Conservation (phyloP, 2,888 invertebrate genomes). For the Ennomos quercinarius region DNA sequence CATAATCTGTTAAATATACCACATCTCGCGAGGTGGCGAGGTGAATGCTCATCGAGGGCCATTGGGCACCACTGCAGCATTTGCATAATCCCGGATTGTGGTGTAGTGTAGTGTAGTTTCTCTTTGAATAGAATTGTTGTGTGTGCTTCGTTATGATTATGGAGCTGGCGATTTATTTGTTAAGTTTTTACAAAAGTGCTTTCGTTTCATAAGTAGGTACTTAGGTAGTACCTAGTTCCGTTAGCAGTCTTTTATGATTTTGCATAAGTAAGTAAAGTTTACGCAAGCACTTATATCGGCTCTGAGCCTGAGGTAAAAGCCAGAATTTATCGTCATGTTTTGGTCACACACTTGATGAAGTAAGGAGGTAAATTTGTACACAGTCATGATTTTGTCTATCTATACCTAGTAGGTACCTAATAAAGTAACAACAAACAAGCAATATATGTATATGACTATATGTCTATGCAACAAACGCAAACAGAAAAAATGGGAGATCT, state of each 20-base stretch:
- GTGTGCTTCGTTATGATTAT: conserved; percentile 25
- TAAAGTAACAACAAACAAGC: conserved; percentile 24
- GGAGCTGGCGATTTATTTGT: no score
- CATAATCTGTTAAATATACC: conserved; percentile 22
- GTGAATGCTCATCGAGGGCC: conserved; percentile 30
- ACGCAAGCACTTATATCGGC: no score
- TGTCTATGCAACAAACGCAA: no score
- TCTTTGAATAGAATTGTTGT: conserved; percentile 31
- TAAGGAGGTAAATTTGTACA: neutral
- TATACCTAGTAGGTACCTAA: conserved; percentile 16
- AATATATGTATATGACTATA: no score
- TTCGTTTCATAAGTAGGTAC: conserved; percentile 5
- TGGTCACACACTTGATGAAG: no score
- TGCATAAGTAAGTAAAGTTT: neutral
- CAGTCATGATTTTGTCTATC: conserved; percentile 29
- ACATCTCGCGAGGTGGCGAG: conserved; percentile 28
- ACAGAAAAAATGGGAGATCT: conserved; percentile 52
- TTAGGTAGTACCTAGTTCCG: no score
- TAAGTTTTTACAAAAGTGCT: conserved; percentile 10
- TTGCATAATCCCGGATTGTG: conserved; percentile 40
- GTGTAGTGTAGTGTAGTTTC: conserved; percentile 21
- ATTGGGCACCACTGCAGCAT: conserved; percentile 32
- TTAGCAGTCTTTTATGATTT: conserved; percentile 2
- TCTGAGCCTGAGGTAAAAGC: neutral
- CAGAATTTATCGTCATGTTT: neutral